phyloP scores from a whole-genome alignment of 2,888 invertebrate species.

The Psococerastis gibbosa region DNA sequence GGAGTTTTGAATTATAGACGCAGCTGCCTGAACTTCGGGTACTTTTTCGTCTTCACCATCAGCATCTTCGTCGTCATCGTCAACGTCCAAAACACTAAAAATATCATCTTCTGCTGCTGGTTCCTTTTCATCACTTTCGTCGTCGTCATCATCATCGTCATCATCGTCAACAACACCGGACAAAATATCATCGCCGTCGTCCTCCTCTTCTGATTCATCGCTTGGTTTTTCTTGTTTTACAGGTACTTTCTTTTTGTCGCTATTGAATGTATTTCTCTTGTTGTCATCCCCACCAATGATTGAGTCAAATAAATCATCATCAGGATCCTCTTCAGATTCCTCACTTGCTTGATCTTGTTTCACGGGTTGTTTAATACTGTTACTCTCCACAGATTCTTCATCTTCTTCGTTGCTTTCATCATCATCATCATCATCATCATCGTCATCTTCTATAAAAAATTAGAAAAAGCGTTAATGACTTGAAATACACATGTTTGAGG shows the following conservation, averaged over 20 bases:
- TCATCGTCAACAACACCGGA: slow-evolving; percentile 21
- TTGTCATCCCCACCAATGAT: slow-evolving; percentile 25
- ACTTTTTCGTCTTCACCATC: slow-evolving; percentile 12
- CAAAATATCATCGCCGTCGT: slow-evolving; percentile 11
- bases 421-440: slow-evolving; percentile 20
- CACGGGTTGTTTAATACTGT: not conserved
- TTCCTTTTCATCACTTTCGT: slow-evolving; percentile 11
- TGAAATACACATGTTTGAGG: too few relatives aligned
- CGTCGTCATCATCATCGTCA: slow-evolving; percentile 25
- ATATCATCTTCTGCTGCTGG: slow-evolving; percentile 12
- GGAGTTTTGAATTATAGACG: not conserved
- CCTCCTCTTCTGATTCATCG: slow-evolving; percentile 20
- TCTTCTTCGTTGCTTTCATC: slow-evolving; percentile 16
- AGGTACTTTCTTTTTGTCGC: slow-evolving; percentile 28
- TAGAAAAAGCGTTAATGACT: too few relatives aligned
- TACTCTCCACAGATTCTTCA: not conserved
- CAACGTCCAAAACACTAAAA: slow-evolving; percentile 7
- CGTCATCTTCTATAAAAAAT: slow-evolving; percentile 27
- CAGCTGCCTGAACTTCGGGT: not conserved
- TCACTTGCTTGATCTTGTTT: slow-evolving; percentile 28
- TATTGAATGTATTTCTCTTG: slow-evolving; percentile 21
- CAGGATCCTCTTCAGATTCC: slow-evolving; percentile 21
- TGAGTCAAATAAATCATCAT: slow-evolving; percentile 28
- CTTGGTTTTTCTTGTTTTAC: slow-evolving; percentile 25
- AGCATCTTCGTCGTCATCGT: slow-evolving; percentile 16